phyloP scores from a whole-genome alignment of 64 coral and sea anemone genomes.

The Pocillopora damicornis region DNA sequence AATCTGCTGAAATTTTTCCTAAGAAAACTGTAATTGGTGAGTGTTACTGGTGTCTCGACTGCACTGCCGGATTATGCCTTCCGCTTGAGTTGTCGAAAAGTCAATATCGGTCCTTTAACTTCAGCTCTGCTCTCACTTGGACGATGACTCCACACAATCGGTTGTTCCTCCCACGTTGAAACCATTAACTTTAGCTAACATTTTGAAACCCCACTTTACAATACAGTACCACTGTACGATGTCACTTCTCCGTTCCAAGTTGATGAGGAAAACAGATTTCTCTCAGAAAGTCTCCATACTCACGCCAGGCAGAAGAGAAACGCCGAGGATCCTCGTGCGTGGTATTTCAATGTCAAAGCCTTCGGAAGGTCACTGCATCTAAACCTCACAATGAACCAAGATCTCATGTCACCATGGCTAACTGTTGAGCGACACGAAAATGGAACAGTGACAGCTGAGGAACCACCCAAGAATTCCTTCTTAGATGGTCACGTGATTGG shows the following conservation, averaged over 20 bases:
- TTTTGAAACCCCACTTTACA: neutral
- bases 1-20: too few species aligned
- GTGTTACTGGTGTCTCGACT: too few species aligned
- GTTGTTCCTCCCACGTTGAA: too few species aligned
- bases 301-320: constrained; percentile 38
- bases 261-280: constrained; percentile 46
- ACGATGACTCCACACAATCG: too few species aligned
- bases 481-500: constrained; percentile 48
- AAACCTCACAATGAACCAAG: constrained; percentile 41
- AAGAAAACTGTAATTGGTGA: too few species aligned
- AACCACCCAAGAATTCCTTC: constrained; percentile 22
- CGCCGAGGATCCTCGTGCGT: constrained; percentile 16
- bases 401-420: constrained; percentile 38
- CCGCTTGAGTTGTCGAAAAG: neutral
- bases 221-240: constrained; percentile 59
- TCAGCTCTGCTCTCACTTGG: too few species aligned
- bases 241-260: constrained; percentile 43
- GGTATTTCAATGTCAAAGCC: constrained; percentile 64
- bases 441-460: constrained; percentile 37
- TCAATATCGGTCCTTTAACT: neutral
- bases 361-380: constrained; percentile 55
- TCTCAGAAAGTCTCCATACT: constrained; percentile 37
- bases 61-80: too few species aligned
- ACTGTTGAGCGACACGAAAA: constrained; percentile 43
- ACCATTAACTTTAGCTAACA: neutral